A percentile compares a stretch with the other conserved stretches of the same genome.
phyloP scores from a whole-genome alignment of 2,888 invertebrate genomes.

The Sussaba pulchella region DNA sequence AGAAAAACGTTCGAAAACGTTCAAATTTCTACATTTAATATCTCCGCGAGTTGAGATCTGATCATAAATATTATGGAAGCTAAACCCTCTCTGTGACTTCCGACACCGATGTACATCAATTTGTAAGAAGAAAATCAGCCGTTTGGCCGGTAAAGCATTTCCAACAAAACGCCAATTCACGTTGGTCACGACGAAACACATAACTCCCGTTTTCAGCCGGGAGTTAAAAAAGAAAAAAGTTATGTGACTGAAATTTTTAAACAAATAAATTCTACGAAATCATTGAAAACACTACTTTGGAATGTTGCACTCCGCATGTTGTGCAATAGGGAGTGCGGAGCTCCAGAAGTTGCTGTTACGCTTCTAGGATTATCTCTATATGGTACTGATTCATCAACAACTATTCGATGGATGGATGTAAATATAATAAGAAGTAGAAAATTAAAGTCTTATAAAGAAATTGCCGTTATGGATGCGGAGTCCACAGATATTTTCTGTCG shows the following conservation, averaged over 20 bases:
- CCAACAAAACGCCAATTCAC: not conserved
- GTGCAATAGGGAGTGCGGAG: slow-evolving; percentile 62
- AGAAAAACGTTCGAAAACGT: too few relatives aligned
- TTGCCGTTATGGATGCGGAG: slow-evolving; percentile 34
- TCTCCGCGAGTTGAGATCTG: too few relatives aligned
- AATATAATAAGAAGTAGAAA: slow-evolving; percentile 61
- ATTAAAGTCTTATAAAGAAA: slow-evolving; percentile 53
- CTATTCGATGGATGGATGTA: slow-evolving; percentile 74
- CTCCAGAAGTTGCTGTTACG: slow-evolving; percentile 57
- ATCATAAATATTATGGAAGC: too few relatives aligned
- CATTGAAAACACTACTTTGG: slow-evolving; percentile 70
- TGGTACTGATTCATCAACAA: slow-evolving; percentile 60
- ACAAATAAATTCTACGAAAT: slow-evolving; percentile 73
- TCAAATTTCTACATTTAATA: too few relatives aligned
- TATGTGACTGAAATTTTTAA: slow-evolving; percentile 3
- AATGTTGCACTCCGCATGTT: slow-evolving; percentile 58
- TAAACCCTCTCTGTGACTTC: too few relatives aligned
- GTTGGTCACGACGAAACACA: slow-evolving; percentile 18
- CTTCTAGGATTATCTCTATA: slow-evolving; percentile 54
- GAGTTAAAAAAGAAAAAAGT: slow-evolving; percentile 34
- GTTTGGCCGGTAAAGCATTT: slow-evolving; percentile 12
- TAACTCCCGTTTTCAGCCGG: too few relatives aligned
- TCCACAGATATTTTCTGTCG: slow-evolving; percentile 5
- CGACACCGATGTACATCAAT: too few relatives aligned
- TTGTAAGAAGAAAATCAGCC: too few relatives aligned